Evolutionary conservation across 2,888 invertebrate genomes (phyloP).

Genomic region (Seira musarum): DNA sequence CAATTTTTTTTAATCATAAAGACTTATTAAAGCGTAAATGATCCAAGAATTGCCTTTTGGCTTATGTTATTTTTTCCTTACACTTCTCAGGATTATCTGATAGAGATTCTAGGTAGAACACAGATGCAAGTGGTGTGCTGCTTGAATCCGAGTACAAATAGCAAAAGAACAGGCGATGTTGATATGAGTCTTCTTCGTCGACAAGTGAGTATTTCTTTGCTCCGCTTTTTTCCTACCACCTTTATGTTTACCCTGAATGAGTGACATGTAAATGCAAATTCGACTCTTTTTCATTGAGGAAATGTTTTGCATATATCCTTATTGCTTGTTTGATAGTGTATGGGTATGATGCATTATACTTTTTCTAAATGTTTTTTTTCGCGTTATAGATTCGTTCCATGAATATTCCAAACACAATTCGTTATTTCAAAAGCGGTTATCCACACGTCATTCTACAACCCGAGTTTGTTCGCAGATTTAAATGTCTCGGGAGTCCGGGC

Average conservation of each 20-base stretch:
- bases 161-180: conserved; percentile 56
- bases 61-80: too few species aligned
- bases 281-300: conserved; percentile 14
- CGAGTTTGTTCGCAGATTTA: conserved; percentile 68
- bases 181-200: conserved; percentile 65
- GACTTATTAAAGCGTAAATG: too few species aligned
- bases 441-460: conserved; percentile 63
- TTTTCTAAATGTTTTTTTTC: conserved; percentile 31
- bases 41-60: too few species aligned
- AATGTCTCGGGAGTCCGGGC: conserved; percentile 67
- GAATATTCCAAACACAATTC: conserved; percentile 64
- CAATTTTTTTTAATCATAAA: neutral
- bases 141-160: conserved; percentile 72
- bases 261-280: too few species aligned
- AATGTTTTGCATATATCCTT: conserved; percentile 19
- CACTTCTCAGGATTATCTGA: conserved; percentile 88
- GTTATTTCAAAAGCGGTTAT: conserved; percentile 67
- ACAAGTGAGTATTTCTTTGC: conserved; percentile 56
- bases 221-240: neutral
- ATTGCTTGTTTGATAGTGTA: neutral
- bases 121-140: conserved; percentile 92
- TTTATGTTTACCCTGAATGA: too few species aligned
- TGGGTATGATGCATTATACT: neutral
- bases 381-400: conserved; percentile 68
- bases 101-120: conserved; percentile 91